phyloP scores from a whole-genome alignment of 2,888 invertebrate species.

The Drosophila merina region DNA sequence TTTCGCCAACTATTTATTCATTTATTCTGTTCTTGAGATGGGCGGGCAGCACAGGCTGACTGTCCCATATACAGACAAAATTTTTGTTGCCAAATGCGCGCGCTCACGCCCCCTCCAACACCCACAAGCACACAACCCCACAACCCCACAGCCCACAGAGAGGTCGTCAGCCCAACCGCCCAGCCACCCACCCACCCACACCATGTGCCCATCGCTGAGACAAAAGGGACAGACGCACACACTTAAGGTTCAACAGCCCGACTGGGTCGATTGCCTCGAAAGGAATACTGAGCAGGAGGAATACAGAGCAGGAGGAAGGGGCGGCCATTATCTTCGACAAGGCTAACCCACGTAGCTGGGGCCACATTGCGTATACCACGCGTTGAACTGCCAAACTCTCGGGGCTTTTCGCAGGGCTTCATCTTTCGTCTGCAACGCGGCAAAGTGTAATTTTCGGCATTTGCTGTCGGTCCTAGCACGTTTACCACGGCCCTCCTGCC shows the following conservation, averaged over 20 bases:
- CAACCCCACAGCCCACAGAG: slow-evolving; percentile 2
- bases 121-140: slow-evolving; percentile 26
- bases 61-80: slow-evolving; percentile 68
- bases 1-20: slow-evolving; percentile 29
- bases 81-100: slow-evolving; percentile 71
- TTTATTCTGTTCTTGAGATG: slow-evolving; percentile 8
- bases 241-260: slow-evolving; percentile 77
- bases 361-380: slow-evolving; percentile 69
- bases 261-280: slow-evolving; percentile 70
- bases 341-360: slow-evolving; percentile 57
- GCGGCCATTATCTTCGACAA: slow-evolving; percentile 78
- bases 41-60: slow-evolving; percentile 24
- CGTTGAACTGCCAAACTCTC: slow-evolving; percentile 31
- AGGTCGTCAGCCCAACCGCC: not conserved
- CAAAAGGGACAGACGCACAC: slow-evolving; percentile 54
- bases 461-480: slow-evolving; percentile 49
- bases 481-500: slow-evolving; percentile 28
- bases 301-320: not conserved
- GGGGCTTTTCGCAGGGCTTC: slow-evolving; percentile 48
- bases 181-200: slow-evolving; percentile 21
- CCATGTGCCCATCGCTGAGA: slow-evolving; percentile 9
- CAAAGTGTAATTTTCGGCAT: slow-evolving; percentile 79
- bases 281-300: slow-evolving; percentile 33
- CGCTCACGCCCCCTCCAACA: slow-evolving; percentile 59
- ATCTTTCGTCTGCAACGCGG: slow-evolving; percentile 74